Conservation (phyloP, 2,888 invertebrate genomes). For the Rhagonycha lutea region DNA sequence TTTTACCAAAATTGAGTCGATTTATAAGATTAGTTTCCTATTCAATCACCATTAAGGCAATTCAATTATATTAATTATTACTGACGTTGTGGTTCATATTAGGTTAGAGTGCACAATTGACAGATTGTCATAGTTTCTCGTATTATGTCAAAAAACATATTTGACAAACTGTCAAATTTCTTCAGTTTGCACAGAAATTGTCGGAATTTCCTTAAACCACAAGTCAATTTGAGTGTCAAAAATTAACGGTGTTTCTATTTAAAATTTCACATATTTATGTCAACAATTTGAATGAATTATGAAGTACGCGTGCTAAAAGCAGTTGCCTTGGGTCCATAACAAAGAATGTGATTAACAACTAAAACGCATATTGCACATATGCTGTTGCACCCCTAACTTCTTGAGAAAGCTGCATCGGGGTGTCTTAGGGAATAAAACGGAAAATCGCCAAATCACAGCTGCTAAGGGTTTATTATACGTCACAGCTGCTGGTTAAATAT, state of each 20-base stretch:
- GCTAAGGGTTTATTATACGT: slow-evolving; percentile 37
- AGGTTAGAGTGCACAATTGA: no score
- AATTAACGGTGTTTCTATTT: not conserved
- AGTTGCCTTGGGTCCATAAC: slow-evolving; percentile 23
- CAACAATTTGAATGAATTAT: not conserved
- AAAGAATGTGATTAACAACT: slow-evolving; percentile 39
- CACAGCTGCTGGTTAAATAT: slow-evolving; percentile 35
- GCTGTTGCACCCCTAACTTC: slow-evolving; percentile 33
- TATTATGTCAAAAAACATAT: no score
- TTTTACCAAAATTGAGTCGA: no score
- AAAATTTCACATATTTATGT: not conserved
- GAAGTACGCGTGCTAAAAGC: slow-evolving; percentile 36
- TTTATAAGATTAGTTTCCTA: no score
- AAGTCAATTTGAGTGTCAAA: not conserved
- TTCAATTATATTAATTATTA: no score
- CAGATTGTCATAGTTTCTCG: no score
- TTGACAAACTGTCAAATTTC: no score
- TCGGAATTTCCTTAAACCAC: not conserved
- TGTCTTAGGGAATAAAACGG: slow-evolving; percentile 44
- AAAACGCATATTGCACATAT: slow-evolving; percentile 35
- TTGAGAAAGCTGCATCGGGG: slow-evolving; percentile 38
- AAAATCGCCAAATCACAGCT: slow-evolving; percentile 43
- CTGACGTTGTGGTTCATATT: no score
- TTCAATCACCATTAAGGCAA: no score
- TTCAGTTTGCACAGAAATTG: not conserved